A percentile compares a stretch with the other conserved stretches of the same genome.
phyloP scores from a whole-genome alignment of 2,113 vertebrate genomes.

The Macquaria ambigua region DNA sequence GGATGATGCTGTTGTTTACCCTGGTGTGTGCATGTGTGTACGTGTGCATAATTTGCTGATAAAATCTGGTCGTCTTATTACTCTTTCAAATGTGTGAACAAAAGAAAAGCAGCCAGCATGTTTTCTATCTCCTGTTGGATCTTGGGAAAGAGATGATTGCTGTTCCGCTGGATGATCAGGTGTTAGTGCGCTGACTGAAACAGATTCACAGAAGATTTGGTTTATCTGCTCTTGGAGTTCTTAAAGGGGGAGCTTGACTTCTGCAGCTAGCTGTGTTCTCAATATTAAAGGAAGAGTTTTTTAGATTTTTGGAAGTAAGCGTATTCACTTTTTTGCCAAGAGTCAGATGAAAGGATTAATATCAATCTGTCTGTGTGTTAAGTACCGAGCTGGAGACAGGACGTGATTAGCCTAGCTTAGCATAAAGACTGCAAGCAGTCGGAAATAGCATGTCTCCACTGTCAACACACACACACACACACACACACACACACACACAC shows the following conservation, averaged over 20 bases:
- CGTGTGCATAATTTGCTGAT: conserved; percentile 17
- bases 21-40: neutral
- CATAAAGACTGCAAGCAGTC: neutral
- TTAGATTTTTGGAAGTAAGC: neutral
- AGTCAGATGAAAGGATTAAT: neutral
- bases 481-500: too few species aligned
- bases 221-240: neutral
- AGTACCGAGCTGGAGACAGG: neutral
- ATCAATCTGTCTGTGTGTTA: neutral
- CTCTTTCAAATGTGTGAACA: conserved; percentile 18
- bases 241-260: neutral
- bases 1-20: conserved; percentile 19
- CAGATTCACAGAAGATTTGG: conserved; percentile 17
- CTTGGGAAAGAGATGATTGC: conserved; percentile 9
- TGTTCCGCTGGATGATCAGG: conserved; percentile 25
- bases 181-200: conserved; percentile 16
- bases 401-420: neutral
- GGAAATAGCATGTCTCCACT: too few species aligned
- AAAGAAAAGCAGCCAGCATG: neutral
- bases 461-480: too few species aligned
- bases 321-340: neutral
- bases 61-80: conserved; percentile 8
- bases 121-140: conserved; percentile 17
- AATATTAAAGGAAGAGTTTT: conserved; percentile 3
- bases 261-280: neutral